Conservation (phyloP, 2,888 invertebrate genomes). For the Zele albiditarsus region DNA sequence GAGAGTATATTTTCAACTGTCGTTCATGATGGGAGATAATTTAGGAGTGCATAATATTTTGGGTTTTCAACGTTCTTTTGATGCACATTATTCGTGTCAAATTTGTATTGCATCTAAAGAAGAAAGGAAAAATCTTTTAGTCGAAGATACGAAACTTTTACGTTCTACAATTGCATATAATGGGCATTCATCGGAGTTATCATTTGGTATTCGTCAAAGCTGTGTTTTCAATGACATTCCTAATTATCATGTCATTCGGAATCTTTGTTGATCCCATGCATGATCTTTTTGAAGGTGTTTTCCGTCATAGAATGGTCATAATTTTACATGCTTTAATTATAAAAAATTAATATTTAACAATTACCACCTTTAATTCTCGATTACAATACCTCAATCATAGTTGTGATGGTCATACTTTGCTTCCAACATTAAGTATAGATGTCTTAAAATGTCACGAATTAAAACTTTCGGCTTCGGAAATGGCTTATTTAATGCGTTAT, state of each 20-base stretch:
- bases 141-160: constrained; percentile 26
- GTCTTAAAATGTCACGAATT: constrained; percentile 36
- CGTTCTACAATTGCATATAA: constrained; percentile 27
- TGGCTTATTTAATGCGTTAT: constrained; percentile 46
- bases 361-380: constrained; percentile 45
- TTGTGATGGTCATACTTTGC: constrained; percentile 29
- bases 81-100: constrained; percentile 42
- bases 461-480: constrained; percentile 48
- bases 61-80: constrained; percentile 43
- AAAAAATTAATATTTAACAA: constrained; percentile 36
- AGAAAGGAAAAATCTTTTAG: not conserved
- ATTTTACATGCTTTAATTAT: constrained; percentile 45
- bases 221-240: constrained; percentile 48
- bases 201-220: constrained; percentile 40
- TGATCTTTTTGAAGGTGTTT: constrained; percentile 49
- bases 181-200: constrained; percentile 15
- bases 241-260: constrained; percentile 46
- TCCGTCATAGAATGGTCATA: constrained; percentile 43
- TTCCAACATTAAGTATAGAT: constrained; percentile 37
- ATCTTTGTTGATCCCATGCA: constrained; percentile 50
- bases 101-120: constrained; percentile 37
- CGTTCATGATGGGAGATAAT: constrained; percentile 41
- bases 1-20: constrained; percentile 38
- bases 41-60: constrained; percentile 41
- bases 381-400: constrained; percentile 45